Percentiles rank a stretch among this genome's conserved stretches.
These are phyloP conservation scores for Choloepus hoffmanni DNA, from an alignment of 2,113 vertebrate genomes.

Conservation along the genomic window DNA sequence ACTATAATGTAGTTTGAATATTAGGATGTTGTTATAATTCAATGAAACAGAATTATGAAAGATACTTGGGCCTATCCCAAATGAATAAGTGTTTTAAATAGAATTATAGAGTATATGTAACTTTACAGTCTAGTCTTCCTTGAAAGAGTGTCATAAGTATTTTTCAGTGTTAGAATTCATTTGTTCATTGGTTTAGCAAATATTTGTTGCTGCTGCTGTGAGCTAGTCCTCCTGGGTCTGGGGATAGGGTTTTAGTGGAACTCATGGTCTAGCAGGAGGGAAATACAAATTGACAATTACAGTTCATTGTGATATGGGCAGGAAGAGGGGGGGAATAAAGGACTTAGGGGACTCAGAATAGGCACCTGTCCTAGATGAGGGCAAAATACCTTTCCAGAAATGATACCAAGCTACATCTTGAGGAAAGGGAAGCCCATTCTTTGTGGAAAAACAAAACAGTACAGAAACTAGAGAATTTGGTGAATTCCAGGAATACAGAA, in stretches of 20 bases:
- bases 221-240: not conserved
- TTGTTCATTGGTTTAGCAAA: not conserved
- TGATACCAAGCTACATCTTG: not conserved
- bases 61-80: not conserved
- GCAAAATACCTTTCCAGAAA: not conserved
- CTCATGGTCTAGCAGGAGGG: not conserved
- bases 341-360: not conserved
- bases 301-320: not conserved
- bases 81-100: not conserved
- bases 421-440: not conserved
- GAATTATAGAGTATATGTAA: not conserved
- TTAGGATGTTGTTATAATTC: not conserved
- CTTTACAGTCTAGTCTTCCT: not conserved
- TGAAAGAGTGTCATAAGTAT: not conserved
- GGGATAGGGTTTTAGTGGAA: not conserved
- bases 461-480: not conserved
- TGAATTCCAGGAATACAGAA: not conserved
- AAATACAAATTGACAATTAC: not conserved
- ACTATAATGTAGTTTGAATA: not conserved
- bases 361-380: not conserved
- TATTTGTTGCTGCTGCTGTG: not conserved
- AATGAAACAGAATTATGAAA: not conserved
- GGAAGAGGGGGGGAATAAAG: not conserved
- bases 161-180: not conserved
- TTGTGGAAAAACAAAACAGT: not conserved